These are phyloP conservation scores for human DNA, from an alignment of 2,113 vertebrate genomes.

Conservation along the genomic window GRCh38 chr7:37522001-37522500, in stretches of 20 bases:
- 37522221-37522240: too few species aligned
- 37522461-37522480: neutral
- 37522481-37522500: neutral
- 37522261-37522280: neutral
- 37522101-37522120: too few species aligned
- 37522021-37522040: too few species aligned
- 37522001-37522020: too few species aligned
- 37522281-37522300: neutral
- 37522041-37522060: too few species aligned
- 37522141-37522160: too few species aligned
- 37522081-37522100: accelerated
- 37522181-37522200: too few species aligned
- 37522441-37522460: neutral
- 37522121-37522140: too few species aligned
- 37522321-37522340: neutral
- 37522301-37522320: neutral
- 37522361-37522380: neutral
- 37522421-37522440: neutral
- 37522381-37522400: neutral
- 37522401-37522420: neutral
- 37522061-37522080: too few species aligned
- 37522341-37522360: neutral
- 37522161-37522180: too few species aligned
- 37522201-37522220: too few species aligned
- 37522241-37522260: neutral